Evolutionary conservation across 2,797 vertebrate genomes (phyloP).

Genomic region (Propithecus deckenii): DNA sequence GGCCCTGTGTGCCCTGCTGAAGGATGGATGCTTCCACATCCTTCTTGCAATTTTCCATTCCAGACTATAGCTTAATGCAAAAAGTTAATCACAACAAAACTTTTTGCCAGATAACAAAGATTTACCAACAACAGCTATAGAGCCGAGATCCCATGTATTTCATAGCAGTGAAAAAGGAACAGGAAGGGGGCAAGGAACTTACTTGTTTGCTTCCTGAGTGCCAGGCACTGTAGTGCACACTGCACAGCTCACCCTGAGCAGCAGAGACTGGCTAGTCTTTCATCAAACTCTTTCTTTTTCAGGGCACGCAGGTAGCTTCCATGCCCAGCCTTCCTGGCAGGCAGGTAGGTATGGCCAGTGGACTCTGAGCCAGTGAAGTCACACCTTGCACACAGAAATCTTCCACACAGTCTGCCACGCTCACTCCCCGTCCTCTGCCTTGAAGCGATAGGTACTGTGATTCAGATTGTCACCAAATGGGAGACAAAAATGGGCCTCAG

Average conservation of each 20-base stretch:
- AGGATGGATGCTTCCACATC: neutral
- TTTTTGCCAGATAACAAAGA: neutral
- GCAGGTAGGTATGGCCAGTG: neutral
- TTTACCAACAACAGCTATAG: neutral
- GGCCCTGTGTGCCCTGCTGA: accelerated
- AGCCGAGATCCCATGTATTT: neutral
- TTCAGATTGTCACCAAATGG: neutral
- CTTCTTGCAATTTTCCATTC: neutral
- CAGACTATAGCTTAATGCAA: neutral
- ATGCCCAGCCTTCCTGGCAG: neutral
- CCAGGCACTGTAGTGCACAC: no score
- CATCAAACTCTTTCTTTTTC: neutral
- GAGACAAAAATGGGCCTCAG: neutral
- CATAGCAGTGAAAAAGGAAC: neutral
- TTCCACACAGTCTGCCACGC: neutral
- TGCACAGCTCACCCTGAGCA: neutral
- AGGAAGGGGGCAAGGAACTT: neutral
- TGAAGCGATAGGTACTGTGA: neutral
- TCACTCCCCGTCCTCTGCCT: neutral
- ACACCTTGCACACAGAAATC: neutral
- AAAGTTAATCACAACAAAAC: neutral
- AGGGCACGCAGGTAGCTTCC: no score
- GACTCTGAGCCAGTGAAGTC: neutral
- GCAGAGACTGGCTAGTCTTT: neutral
- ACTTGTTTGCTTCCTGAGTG: neutral